These are phyloP conservation scores for Drosophila leonis DNA, from an alignment of 2,888 invertebrate species.

Conservation along the genomic window DNA sequence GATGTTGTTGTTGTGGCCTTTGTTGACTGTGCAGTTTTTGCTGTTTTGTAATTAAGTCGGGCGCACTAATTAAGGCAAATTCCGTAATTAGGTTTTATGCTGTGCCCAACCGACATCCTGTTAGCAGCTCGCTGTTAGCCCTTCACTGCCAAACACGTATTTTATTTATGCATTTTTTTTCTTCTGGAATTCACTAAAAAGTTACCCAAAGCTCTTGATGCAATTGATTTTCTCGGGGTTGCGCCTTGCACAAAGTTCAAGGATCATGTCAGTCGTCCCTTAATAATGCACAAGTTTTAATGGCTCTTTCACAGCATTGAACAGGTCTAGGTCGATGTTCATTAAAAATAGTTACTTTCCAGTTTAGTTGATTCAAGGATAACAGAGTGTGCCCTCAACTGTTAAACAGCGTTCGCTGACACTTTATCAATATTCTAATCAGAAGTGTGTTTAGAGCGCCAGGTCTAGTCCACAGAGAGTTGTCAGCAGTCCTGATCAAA, in stretches of 20 bases:
- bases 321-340: conserved; percentile 36
- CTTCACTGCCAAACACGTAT: conserved; percentile 1
- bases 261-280: conserved; percentile 24
- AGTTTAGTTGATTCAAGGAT: background rate
- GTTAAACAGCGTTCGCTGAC: background rate
- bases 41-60: conserved; percentile 68
- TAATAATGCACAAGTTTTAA: conserved; percentile 44
- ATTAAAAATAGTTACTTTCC: conserved; percentile 38
- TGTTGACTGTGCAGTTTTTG: conserved; percentile 60
- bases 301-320: conserved; percentile 27
- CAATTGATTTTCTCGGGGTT: conserved; percentile 49
- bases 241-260: conserved; percentile 41
- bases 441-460: background rate
- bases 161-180: background rate
- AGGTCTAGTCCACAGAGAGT: conserved; percentile 2
- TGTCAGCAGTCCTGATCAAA: conserved; percentile 20
- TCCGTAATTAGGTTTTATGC: conserved; percentile 64
- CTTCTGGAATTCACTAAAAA: conserved; percentile 19
- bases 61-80: conserved; percentile 68
- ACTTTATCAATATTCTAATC: conserved; percentile 4
- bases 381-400: background rate
- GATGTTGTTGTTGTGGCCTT: conserved; percentile 27
- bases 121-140: background rate
- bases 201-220: conserved; percentile 7
- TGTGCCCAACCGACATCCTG: conserved; percentile 29